Percentiles rank a stretch among this genome's conserved stretches.
These are phyloP conservation scores for Drosophila bocqueti DNA, from an alignment of 1,140 invertebrate genomes.

Conservation along the genomic window DNA sequence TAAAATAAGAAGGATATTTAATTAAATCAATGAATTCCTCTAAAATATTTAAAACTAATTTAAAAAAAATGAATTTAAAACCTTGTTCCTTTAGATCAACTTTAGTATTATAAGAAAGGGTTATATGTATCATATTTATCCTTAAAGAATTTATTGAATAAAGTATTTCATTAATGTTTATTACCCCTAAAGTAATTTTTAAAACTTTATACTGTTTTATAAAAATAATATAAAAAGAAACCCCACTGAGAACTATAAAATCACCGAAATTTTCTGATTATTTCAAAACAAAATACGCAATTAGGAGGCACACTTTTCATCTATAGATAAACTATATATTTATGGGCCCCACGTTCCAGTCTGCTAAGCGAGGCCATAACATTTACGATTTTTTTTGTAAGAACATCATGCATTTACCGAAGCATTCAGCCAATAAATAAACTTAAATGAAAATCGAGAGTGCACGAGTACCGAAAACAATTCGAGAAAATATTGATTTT, in stretches of 20 bases:
- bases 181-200: background rate
- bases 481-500: slow-evolving; percentile 23
- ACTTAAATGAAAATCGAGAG: slow-evolving; percentile 20
- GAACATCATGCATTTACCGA: slow-evolving; percentile 18
- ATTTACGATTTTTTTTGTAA: slow-evolving; percentile 31
- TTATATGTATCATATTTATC: background rate
- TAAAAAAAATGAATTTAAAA: background rate
- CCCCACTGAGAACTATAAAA: background rate
- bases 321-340: slow-evolving; percentile 17
- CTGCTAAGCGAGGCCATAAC: slow-evolving; percentile 25
- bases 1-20: background rate
- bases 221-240: too few species aligned
- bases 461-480: slow-evolving; percentile 29
- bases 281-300: slow-evolving; percentile 30
- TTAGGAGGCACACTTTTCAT: slow-evolving; percentile 33
- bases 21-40: background rate
- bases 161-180: background rate
- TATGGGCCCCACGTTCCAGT: slow-evolving; percentile 20
- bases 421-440: slow-evolving; percentile 35
- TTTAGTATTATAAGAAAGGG: background rate
- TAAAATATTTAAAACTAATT: background rate
- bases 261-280: background rate
- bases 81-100: background rate
- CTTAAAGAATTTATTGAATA: background rate
- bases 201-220: background rate